Evolutionary conservation across 2,797 vertebrate genomes (phyloP).

Genomic region (Coregonus suidteri): DNA sequence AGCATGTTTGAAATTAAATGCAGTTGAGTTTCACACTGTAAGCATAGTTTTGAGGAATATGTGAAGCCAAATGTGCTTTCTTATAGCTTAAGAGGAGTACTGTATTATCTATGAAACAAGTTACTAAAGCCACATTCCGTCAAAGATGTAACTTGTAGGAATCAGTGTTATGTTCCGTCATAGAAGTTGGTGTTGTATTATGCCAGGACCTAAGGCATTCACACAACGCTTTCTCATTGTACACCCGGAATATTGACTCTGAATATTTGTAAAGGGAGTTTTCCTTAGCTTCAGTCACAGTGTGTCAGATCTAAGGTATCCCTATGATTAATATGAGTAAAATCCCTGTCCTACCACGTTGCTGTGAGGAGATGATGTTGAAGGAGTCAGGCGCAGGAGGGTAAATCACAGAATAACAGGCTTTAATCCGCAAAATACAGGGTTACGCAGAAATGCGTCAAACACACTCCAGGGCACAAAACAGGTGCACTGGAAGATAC

Average conservation of each 20-base stretch:
- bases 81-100: neutral
- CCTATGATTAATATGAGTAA: neutral
- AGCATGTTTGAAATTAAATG: neutral
- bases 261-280: constrained; percentile 57
- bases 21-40: neutral
- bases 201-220: neutral
- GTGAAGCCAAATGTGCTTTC: neutral
- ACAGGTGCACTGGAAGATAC: no score
- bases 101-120: neutral
- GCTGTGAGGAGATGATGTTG: no score
- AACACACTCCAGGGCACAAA: no score
- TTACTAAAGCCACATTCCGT: neutral
- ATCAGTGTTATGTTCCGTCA: neutral
- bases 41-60: neutral
- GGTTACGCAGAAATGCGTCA: no score
- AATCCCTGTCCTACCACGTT: no score
- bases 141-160: neutral
- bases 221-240: neutral
- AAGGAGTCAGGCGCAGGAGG: no score
- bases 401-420: no score
- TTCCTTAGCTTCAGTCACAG: constrained; percentile 30
- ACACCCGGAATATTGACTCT: constrained; percentile 9
- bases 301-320: neutral
- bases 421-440: no score
- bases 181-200: neutral